Conservation (phyloP, 2,888 invertebrate species). For the Idaea aversata region DNA sequence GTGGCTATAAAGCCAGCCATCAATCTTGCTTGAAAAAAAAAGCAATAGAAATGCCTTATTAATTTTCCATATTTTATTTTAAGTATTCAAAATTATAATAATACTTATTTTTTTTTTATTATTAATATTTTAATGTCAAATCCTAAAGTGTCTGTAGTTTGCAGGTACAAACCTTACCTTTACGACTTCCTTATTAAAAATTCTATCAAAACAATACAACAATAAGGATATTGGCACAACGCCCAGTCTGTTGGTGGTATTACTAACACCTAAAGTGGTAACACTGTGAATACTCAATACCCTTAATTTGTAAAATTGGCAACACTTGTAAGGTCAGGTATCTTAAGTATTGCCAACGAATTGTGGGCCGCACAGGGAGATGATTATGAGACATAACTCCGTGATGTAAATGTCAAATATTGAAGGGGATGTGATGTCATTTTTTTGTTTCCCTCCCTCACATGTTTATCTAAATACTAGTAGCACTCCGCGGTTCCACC, state of each 20-base stretch:
- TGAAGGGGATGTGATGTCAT: too few species aligned
- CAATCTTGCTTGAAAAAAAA: too few species aligned
- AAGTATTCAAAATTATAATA: too few species aligned
- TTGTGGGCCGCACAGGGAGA: slow-evolving; percentile 1
- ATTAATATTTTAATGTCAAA: too few species aligned
- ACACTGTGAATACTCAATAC: background rate
- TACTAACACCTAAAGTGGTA: background rate
- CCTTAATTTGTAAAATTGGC: background rate
- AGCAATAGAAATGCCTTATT: too few species aligned
- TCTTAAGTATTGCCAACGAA: background rate
- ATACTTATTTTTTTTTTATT: too few species aligned
- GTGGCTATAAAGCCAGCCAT: too few species aligned
- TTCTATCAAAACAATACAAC: background rate
- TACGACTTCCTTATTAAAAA: background rate
- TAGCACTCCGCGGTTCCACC: too few species aligned
- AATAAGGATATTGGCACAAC: background rate
- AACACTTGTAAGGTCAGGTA: background rate
- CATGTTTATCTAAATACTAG: too few species aligned
- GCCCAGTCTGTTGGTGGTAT: background rate
- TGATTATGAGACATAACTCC: background rate
- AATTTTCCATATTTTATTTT: too few species aligned
- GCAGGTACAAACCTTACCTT: background rate
- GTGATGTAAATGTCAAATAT: too few species aligned
- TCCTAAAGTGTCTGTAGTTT: background rate
- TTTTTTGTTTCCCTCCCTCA: too few species aligned